Conservation (phyloP, 2,113 vertebrate genomes). For the Cisticola juncidis region DNA sequence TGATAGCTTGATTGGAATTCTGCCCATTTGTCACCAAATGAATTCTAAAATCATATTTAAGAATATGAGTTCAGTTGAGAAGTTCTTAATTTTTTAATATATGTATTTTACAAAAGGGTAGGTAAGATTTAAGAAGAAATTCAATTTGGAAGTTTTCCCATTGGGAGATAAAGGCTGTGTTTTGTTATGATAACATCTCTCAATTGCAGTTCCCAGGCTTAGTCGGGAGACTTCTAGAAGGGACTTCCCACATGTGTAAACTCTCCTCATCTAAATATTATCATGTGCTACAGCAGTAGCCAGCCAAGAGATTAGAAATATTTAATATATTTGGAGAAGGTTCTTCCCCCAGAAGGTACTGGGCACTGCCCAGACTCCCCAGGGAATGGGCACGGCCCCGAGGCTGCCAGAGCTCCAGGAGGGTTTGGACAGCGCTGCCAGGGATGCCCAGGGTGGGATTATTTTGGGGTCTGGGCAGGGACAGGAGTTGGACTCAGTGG, state of each 20-base stretch:
- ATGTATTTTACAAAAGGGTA: background rate
- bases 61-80: background rate
- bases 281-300: background rate
- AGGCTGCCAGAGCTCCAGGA: background rate
- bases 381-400: rapidly evolving
- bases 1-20: slow-evolving; percentile 29
- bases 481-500: background rate
- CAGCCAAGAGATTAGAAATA: background rate
- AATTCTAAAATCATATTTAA: background rate
- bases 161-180: background rate
- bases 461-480: background rate
- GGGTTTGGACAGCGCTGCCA: rapidly evolving
- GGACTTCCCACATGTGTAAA: slow-evolving; percentile 20
- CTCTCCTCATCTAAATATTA: background rate
- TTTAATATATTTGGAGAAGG: background rate
- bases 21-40: background rate
- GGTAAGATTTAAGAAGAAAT: background rate
- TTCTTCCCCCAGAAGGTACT: background rate
- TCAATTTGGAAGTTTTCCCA: background rate
- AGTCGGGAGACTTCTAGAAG: background rate
- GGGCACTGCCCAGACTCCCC: background rate
- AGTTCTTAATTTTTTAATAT: background rate
- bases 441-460: background rate
- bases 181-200: slow-evolving; percentile 25
- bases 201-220: background rate